Evolutionary conservation across 2,888 invertebrate species (phyloP), one percentile per base, ranked within the genome.

Genomic region (Drosophila birchii): DNA sequence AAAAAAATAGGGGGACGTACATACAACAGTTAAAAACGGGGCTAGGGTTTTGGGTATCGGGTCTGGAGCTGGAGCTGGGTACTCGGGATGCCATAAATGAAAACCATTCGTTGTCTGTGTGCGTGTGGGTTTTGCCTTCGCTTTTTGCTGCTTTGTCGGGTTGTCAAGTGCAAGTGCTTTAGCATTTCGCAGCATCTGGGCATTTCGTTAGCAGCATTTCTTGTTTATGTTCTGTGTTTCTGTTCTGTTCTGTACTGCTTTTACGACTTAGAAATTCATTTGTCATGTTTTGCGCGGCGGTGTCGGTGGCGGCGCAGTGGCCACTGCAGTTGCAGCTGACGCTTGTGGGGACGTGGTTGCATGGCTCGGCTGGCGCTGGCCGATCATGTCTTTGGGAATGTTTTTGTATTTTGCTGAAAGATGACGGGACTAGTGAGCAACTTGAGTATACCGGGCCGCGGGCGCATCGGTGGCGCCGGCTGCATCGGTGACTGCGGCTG

Each of bases 271-370:
- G 79, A 92, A 91, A 84, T 92, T 90, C 89, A 91, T 91, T 81
- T 91, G 92, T 93, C 93, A 93, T 91, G 93, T 90, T 91, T 93
- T 92, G 80, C 93, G 90, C 79, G 93, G 92, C 86, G 93, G 60
- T 26, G 60, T 61, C 61, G 60, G 60, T 41, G 60, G 60, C 61
- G 60, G 60, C 76, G 92, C 91, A 79, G 92, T 92, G 81, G 91
- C 91, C 81, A 89, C 57, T 18, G 51, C 38, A 12, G 69, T 14
- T n/a, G 44, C 18, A 12, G 80, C 82, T 72, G 80, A 77, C 57
- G 78, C 83, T 23, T 55, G 62, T 43, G 71, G 58, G 60, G 78
- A 79, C 58, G 44, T 12, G 14, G 20, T 18, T 56, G 60, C 63
- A 58, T 62, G 64, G 73, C 67, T 80, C 60, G 70, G 57, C 80